phyloP scores from a whole-genome alignment of 2,888 invertebrate species.

The Lithophane semibrunnea region DNA sequence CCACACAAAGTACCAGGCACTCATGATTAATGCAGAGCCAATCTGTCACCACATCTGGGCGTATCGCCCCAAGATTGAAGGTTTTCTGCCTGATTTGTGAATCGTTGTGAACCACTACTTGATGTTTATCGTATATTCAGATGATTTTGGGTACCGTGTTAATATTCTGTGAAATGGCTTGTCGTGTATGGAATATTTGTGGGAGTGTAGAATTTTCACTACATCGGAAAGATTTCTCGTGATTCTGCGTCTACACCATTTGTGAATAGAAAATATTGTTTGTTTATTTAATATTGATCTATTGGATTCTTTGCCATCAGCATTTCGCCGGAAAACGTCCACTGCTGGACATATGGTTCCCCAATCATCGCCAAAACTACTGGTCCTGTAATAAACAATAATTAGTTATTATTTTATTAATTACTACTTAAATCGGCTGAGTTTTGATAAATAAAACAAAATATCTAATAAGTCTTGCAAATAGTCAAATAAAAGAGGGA shows the following conservation, averaged over 20 bases:
- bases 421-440: no score
- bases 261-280: no score
- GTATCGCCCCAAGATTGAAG: conserved; percentile 54
- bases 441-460: no score
- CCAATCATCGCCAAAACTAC: no score
- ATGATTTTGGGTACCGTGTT: conserved; percentile 47
- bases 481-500: no score
- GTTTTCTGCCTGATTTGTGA: conserved; percentile 62
- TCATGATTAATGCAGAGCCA: conserved; percentile 82
- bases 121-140: conserved; percentile 56
- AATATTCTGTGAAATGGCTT: conserved; percentile 47
- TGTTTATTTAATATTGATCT: no score
- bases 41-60: conserved; percentile 76
- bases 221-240: neutral
- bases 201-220: neutral
- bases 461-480: no score
- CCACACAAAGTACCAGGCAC: conserved; percentile 65
- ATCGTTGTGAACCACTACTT: conserved; percentile 51
- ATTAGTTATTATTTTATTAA: no score
- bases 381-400: no score
- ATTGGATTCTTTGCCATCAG: no score
- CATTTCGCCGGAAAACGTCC: no score
- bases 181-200: conserved; percentile 26
- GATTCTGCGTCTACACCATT: neutral
- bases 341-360: no score